Percentiles rank a stretch among this genome's conserved stretches.
Evolutionary conservation across 2,888 invertebrate genomes (phyloP).

Genomic region (Hypolimnas misippus): DNA sequence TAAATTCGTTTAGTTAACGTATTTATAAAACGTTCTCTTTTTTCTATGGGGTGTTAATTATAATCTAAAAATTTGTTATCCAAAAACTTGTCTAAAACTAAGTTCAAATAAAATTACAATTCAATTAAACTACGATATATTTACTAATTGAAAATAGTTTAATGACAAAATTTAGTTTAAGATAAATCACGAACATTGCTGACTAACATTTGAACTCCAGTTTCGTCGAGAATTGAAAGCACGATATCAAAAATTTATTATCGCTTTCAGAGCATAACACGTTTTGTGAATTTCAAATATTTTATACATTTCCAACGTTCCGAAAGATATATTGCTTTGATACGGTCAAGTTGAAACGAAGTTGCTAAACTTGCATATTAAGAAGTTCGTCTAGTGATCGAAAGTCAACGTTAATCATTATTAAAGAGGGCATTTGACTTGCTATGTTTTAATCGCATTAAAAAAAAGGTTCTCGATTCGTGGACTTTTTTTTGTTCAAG

Average conservation of each 20-base stretch:
- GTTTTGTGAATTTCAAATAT: constrained; percentile 11
- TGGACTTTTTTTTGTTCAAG: no score
- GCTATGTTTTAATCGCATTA: no score
- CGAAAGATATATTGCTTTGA: constrained; percentile 25
- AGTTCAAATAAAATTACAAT: not conserved
- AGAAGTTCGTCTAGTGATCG: no score
- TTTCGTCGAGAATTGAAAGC: no score
- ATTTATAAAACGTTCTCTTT: no score
- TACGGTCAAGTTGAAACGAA: constrained; percentile 22
- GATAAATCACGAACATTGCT: not conserved
- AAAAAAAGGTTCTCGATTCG: no score
- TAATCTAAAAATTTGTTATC: no score
- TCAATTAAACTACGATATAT: not conserved
- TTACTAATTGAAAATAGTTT: not conserved
- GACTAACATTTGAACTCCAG: not conserved
- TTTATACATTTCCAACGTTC: constrained; percentile 24
- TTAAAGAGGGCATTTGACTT: no score
- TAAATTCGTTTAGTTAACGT: no score
- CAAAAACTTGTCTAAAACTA: not conserved
- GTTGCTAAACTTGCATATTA: constrained; percentile 27
- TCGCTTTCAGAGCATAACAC: constrained; percentile 8
- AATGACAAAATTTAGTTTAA: not conserved
- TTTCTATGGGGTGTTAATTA: no score
- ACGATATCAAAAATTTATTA: constrained; percentile 19
- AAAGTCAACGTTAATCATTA: no score